These are phyloP conservation scores for Actinia equina DNA, from an alignment of 64 coral and sea anemone species.

Conservation along the genomic window DNA sequence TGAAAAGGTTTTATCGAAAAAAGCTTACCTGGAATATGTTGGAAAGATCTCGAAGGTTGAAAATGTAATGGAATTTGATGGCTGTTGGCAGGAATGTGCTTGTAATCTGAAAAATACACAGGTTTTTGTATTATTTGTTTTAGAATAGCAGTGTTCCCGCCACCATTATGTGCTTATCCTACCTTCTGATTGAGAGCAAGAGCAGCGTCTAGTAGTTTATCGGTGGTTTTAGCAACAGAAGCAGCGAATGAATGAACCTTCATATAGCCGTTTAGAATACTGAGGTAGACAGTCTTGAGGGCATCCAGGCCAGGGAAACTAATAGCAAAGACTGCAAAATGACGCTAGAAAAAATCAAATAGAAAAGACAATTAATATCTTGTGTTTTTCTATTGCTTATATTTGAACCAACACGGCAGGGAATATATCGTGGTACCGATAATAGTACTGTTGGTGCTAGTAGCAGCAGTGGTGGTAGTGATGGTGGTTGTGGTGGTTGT, in stretches of 20 bases:
- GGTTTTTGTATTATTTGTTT: no score
- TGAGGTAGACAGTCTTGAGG: constrained; percentile 93
- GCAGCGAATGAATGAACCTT: constrained; percentile 34
- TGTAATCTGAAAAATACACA: neutral
- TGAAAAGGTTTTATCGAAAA: neutral
- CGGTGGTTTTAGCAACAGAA: constrained; percentile 62
- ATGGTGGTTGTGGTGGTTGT: no score
- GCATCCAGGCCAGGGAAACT: constrained; percentile 97
- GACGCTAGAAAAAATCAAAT: constrained; percentile 44
- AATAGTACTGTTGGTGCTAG: no score
- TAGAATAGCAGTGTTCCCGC: no score
- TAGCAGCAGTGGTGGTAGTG: no score
- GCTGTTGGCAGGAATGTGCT: constrained; percentile 86
- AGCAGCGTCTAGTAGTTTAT: constrained; percentile 90
- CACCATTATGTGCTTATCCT: neutral
- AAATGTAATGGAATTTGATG: constrained; percentile 98
- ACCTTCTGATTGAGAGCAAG: constrained; percentile 98
- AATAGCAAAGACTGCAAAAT: constrained; percentile 96
- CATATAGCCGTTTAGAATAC: constrained; percentile 88
- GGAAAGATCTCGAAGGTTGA: constrained; percentile 97
- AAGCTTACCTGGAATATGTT: constrained; percentile 94
- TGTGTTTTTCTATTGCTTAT: neutral
- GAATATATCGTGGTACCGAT: no score
- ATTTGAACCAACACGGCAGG: neutral
- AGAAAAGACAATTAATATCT: neutral